Base-by-base conservation (phyloP, 2,888 invertebrate species). In the Nephrocerus scutellatus region DNA sequence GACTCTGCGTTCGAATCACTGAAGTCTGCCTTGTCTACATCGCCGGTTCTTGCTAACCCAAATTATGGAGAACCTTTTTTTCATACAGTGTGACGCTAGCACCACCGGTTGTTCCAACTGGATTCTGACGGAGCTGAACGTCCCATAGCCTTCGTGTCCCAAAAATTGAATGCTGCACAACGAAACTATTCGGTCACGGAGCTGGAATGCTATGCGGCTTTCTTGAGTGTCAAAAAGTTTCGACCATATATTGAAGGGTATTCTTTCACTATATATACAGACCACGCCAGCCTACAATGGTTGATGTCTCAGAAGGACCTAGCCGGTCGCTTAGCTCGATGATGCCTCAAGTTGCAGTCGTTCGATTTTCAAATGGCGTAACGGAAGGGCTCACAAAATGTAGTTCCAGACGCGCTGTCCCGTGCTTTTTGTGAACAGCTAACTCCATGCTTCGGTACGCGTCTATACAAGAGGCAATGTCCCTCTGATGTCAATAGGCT, bases 261-360 rank as follows among this genome's bases (percentile, higher is more conserved):
- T 9, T 22, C 23, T 10, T 41, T 44, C 13, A 30, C 29, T n/a
- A 30, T 44, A 2, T 21, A 41, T 8, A 49, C 56, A 2, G 57
- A 59, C 43, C 51, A 54, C 24, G 44, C 47, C 13, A 47, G 48
- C 1, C 33, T 57, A 3, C 24, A 44, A 21, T 57, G 53, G 52
- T 37, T 58, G 1, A 33, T 48, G 39, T 48, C 38, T 19, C 44
- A 55, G 35, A 48, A 52, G 22, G 50, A 52, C 19, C 50, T 53
- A 3, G 43, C 39, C 12, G 57, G 50, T 5, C 36, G 51, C 20
- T 30, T 57, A 22, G 53, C 53, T 2, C 28, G 54, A 7, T 57
- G 37, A 37, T 33, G 30, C 8, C 24, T 33, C n/a, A 41, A 53
- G 53, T 36, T 38, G 48, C 47, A 39, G 29, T 34, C 6, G 50